Percentiles rank a stretch among this genome's conserved stretches.
These are phyloP conservation scores for Acropternis orthonyx DNA, from an alignment of 2,797 vertebrate genomes.

Conservation along the genomic window DNA sequence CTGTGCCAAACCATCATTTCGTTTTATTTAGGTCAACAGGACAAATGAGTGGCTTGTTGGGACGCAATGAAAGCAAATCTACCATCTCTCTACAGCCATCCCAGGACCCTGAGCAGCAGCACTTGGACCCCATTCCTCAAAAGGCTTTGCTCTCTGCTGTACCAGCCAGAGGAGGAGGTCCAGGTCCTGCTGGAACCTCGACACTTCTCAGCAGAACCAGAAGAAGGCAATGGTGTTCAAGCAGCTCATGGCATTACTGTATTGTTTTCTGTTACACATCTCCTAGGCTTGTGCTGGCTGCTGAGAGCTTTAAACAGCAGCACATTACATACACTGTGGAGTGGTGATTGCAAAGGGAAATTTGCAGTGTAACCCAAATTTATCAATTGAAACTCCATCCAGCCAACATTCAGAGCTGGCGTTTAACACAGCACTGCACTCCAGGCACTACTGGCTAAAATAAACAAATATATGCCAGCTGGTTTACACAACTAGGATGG, in stretches of 20 bases:
- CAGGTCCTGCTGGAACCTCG: background rate
- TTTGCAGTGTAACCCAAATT: background rate
- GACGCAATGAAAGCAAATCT: background rate
- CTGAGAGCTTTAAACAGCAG: background rate
- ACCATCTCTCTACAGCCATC: background rate
- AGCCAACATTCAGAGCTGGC: background rate
- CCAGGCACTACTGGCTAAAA: slow-evolving; percentile 3
- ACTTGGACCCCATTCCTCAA: accelerated
- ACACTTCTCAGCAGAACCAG: background rate
- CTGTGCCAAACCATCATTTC: background rate
- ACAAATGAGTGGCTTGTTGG: background rate
- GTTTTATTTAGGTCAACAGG: background rate
- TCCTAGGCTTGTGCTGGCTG: background rate
- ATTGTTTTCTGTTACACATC: background rate
- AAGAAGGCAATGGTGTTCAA: background rate
- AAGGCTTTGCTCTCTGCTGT: background rate
- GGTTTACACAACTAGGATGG: background rate
- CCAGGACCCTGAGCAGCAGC: background rate
- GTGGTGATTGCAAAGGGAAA: background rate
- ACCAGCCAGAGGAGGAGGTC: background rate
- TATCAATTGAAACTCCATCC: background rate
- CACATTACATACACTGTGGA: too few species aligned
- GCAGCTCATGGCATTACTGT: background rate
- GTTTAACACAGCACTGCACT: background rate
- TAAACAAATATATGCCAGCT: slow-evolving; percentile 25